Percentiles rank a stretch among this genome's conserved stretches.
phyloP scores from a whole-genome alignment of 1,140 invertebrate species.

The Colletes gigas region DNA sequence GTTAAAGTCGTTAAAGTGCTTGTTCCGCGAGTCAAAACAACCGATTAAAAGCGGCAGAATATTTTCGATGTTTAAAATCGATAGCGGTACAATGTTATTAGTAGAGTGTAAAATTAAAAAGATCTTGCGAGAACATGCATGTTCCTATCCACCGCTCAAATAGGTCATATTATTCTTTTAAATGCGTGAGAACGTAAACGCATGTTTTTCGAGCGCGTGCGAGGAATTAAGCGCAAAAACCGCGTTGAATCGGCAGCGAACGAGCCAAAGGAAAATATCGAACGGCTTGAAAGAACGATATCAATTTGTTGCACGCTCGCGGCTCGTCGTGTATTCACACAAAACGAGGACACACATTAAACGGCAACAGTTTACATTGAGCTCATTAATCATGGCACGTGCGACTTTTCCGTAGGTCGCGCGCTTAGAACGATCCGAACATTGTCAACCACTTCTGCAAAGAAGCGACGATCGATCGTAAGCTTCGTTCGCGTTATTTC shows the following conservation, averaged over 20 bases:
- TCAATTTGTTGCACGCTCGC: slow-evolving; percentile 14
- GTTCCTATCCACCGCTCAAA: neutral
- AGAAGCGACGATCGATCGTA: slow-evolving; percentile 20
- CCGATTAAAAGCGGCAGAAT: neutral
- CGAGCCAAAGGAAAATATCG: neutral
- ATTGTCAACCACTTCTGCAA: neutral
- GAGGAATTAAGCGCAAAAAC: neutral
- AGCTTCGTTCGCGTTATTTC: slow-evolving; percentile 12
- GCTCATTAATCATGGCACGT: slow-evolving; percentile 20
- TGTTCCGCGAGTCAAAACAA: neutral
- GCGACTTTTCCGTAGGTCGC: neutral
- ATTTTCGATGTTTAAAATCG: too few relatives aligned
- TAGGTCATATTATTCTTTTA: slow-evolving; percentile 8
- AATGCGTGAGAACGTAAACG: neutral
- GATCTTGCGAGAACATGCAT: too few relatives aligned
- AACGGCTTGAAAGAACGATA: neutral
- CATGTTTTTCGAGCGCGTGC: neutral
- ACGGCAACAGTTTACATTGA: slow-evolving; percentile 16
- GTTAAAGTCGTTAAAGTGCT: neutral
- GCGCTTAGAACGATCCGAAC: slow-evolving; percentile 16
- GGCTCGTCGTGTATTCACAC: neutral
- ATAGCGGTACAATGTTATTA: too few relatives aligned
- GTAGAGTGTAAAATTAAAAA: too few relatives aligned
- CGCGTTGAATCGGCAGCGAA: too few relatives aligned
- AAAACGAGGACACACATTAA: neutral